Base-by-base conservation (phyloP, 2,797 vertebrate genomes). In the Periparus ater region DNA sequence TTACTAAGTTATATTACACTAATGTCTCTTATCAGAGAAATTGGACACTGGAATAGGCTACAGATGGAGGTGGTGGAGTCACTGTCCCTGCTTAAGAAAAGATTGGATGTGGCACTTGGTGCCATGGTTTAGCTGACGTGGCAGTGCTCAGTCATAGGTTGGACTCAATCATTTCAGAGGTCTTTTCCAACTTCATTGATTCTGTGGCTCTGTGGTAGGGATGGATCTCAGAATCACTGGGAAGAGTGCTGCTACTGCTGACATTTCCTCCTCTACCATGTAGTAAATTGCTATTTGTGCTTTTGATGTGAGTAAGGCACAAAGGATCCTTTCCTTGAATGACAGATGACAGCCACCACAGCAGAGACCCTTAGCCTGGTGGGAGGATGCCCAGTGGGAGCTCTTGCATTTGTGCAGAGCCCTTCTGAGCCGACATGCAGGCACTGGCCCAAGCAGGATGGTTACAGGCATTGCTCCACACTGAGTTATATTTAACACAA, bases 231-330 rank as follows among this genome's bases (percentile, higher is more conserved):
- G 71, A 75, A 54, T 30, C 45, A 38, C 22, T 1, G 17, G 19
- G 18, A 75, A 72, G 38, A 67, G 10, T 17, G 17, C 14, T 60
- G 38, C 67, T 89, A 36, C 62, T 47, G 58, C 67, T 42, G 36
- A 70, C 11, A 3, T 72, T 75, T 63, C 50, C 42, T 84, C 57
- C 71, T 51, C 71, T 44, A 25, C 48, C 45, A 2, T 7, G 8
- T 0, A 51, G 11, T 4, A 54, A 66, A 81, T 1, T 7, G 12
- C 8, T 29, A 15, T 75, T 55, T 38, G 40, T 0, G 2, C 17
- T 58, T 80, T 70, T 30, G 30, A 20, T 6, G 1, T n/a, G n/a
- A 58, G 8, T 4, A 38, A 66, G 55, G 47, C 2, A 6, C 20
- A 42, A 29, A 70, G 29, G 55, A 53, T 36, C 20, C 60, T 38